Conservation (phyloP, 1,140 invertebrate species). For the Ooceraea biroi region DNA sequence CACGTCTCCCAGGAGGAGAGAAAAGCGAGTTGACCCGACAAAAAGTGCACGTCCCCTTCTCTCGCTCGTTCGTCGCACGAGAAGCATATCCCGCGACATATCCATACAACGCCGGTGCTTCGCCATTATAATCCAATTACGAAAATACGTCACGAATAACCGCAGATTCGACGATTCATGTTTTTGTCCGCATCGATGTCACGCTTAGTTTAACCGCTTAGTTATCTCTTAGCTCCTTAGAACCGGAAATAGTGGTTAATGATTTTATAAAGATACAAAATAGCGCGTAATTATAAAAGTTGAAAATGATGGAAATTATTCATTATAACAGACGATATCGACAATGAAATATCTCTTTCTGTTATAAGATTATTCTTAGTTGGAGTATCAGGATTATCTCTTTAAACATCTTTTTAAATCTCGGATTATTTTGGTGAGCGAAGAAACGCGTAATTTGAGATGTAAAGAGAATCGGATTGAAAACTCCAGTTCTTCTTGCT, state of each 20-base stretch:
- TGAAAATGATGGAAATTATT: not conserved
- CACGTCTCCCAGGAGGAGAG: conserved; percentile 73
- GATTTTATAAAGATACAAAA: not conserved
- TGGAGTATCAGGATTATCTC: not conserved
- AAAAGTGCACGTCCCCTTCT: conserved; percentile 59
- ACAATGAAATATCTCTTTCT: not conserved
- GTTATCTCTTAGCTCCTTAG: not conserved
- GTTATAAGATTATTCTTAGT: too few species aligned
- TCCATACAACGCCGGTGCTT: not conserved
- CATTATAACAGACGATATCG: not conserved
- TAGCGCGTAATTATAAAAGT: not conserved
- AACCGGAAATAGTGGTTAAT: not conserved
- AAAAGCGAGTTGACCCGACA: conserved; percentile 53
- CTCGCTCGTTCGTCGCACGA: conserved; percentile 40
- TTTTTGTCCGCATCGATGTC: conserved; percentile 22
- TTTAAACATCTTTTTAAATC: not conserved
- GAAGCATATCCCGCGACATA: conserved; percentile 1
- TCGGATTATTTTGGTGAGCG: not conserved
- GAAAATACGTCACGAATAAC: conserved; percentile 38
- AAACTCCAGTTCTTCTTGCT: not conserved
- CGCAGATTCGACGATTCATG: conserved; percentile 32
- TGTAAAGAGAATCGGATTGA: not conserved
- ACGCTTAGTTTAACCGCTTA: not conserved
- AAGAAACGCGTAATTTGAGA: not conserved
- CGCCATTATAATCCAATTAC: conserved; percentile 38